Evolutionary conservation across 2,888 invertebrate genomes (phyloP).

Genomic region (Acanthacorydalis orientalis): DNA sequence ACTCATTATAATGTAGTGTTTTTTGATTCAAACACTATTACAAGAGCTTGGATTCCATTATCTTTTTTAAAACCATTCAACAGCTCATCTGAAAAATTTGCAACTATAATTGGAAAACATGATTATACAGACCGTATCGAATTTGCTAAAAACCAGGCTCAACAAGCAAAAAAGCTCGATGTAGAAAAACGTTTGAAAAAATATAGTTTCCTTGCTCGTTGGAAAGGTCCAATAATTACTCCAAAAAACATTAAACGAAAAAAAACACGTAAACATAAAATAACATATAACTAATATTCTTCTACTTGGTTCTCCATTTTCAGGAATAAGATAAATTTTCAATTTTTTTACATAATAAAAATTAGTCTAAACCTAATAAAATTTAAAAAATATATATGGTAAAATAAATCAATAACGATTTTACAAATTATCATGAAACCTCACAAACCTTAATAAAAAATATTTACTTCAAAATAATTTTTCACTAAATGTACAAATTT

Average conservation of each 20-base stretch:
- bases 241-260: not conserved
- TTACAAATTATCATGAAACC: too few species aligned
- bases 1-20: constrained; percentile 37
- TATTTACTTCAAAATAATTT: too few species aligned
- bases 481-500: too few species aligned
- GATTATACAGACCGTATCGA: constrained; percentile 21
- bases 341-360: too few species aligned
- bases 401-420: too few species aligned
- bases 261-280: not conserved
- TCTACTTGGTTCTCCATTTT: too few species aligned
- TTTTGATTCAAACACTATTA: constrained; percentile 27
- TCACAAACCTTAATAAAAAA: too few species aligned
- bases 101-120: constrained; percentile 25
- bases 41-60: constrained; percentile 30
- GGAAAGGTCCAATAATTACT: constrained; percentile 22
- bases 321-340: too few species aligned
- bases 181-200: constrained; percentile 24
- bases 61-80: constrained; percentile 24
- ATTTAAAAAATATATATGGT: too few species aligned
- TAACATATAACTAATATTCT: too few species aligned
- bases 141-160: constrained; percentile 25
- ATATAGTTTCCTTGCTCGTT: constrained; percentile 30
- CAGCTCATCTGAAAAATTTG: constrained; percentile 10
- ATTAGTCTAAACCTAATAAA: too few species aligned
- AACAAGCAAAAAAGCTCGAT: constrained; percentile 24